phyloP scores from a whole-genome alignment of 2,113 vertebrate genomes.

The Petrocephalus microphthalmus region DNA sequence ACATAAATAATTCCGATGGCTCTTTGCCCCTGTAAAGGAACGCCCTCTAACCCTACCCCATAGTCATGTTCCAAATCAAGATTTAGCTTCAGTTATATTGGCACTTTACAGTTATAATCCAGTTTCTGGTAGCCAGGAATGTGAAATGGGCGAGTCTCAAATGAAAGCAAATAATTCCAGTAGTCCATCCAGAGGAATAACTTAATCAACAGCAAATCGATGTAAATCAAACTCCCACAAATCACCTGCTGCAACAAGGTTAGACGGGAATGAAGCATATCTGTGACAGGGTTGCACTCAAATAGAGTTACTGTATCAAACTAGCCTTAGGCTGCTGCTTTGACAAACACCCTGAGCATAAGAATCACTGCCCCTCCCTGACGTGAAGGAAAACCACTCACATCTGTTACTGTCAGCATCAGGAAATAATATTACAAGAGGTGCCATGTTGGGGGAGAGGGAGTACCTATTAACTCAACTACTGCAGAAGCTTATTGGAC shows the following conservation, averaged over 20 bases:
- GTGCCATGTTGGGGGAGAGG: slow-evolving; percentile 4
- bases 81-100: background rate
- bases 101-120: background rate
- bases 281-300: background rate
- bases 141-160: background rate
- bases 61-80: background rate
- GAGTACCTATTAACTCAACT: slow-evolving; percentile 15
- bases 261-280: background rate
- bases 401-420: slow-evolving; percentile 12
- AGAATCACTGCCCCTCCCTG: background rate
- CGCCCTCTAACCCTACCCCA: no score
- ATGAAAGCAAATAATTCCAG: background rate
- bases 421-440: slow-evolving; percentile 17
- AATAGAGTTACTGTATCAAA: background rate
- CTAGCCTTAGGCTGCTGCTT: background rate
- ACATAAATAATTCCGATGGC: background rate
- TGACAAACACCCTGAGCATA: background rate
- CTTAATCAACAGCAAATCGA: background rate
- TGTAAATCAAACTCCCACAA: background rate
- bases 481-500: slow-evolving; percentile 13
- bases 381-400: background rate
- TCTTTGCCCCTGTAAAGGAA: background rate
- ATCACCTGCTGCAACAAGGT: background rate
- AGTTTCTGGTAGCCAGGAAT: background rate
- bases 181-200: background rate